phyloP scores from a whole-genome alignment of 2,888 invertebrate species.

The Cheilosia vernalis region DNA sequence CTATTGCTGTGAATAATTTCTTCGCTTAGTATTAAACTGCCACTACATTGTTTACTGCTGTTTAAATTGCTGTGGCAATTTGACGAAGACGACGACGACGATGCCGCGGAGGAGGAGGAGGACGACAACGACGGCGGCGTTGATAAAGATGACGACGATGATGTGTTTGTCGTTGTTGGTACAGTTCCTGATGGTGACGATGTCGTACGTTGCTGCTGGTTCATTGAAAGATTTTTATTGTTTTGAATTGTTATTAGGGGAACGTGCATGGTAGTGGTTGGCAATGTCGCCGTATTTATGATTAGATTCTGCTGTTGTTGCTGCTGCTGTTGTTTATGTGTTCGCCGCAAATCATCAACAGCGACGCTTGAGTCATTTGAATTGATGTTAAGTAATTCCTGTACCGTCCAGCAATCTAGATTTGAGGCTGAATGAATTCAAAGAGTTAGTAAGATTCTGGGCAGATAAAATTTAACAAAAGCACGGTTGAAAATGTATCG shows the following conservation, averaged over 20 bases:
- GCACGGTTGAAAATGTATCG: slow-evolving; percentile 45
- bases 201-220: slow-evolving; percentile 76
- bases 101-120: slow-evolving; percentile 30
- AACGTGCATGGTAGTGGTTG: slow-evolving; percentile 74
- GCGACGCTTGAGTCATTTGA: slow-evolving; percentile 77
- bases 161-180: slow-evolving; percentile 30
- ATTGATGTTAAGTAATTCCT: slow-evolving; percentile 81
- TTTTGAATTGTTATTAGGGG: slow-evolving; percentile 80
- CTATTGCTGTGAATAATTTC: slow-evolving; percentile 68
- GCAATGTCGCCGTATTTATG: slow-evolving; percentile 81
- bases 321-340: slow-evolving; percentile 66
- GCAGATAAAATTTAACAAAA: not conserved
- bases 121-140: slow-evolving; percentile 34
- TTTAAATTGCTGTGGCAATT: slow-evolving; percentile 71
- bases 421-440: slow-evolving; percentile 78
- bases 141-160: slow-evolving; percentile 68
- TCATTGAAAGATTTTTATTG: slow-evolving; percentile 79
- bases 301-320: slow-evolving; percentile 78
- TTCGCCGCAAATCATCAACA: slow-evolving; percentile 77
- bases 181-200: slow-evolving; percentile 45
- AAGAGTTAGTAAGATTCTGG: slow-evolving; percentile 19
- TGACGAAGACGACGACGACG: slow-evolving; percentile 51
- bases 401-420: slow-evolving; percentile 81
- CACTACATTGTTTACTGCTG: slow-evolving; percentile 60
- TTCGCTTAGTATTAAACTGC: slow-evolving; percentile 64